Evolutionary conservation across 2,888 invertebrate species (phyloP), one percentile per base, ranked within the genome.

Genomic region (Caenorhabditis becei): DNA sequence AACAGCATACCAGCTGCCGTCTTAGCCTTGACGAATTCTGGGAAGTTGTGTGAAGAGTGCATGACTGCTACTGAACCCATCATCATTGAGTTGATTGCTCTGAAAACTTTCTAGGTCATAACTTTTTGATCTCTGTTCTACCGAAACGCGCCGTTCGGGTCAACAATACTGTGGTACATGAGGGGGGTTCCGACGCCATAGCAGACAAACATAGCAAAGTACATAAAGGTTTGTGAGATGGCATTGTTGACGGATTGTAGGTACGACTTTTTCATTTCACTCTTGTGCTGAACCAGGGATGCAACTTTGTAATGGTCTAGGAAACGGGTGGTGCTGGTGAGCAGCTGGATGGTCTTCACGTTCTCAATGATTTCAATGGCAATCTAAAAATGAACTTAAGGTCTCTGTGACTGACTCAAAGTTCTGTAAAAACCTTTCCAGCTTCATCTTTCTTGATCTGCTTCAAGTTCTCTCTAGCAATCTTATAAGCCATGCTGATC

Each of bases 351-450:
- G 3, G 92, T 92, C 66, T 91, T 85, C 1, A 92, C 91, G 67
- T 92, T 92, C 82, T 92, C 92, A 32, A 92, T 89, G 18, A 91
- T 91, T 84, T 92, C 92, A 37, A 91, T 89, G 10, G 92, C 91
- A 32, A 92, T 83, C 90, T 90, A 75, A 63, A 88, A 77, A 32
- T 7, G 10, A 7, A 32, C 32, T 4, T 32, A 10, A 32, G 10
- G 32, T 7, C 32, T 10, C 32, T 24, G n/a, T 4, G 8, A 24
- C 11, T 23, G 26, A 1, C 7, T 24, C 65, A 53, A 24, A 47
- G 5, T 14, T 14, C 41, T n/a, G 1, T 59, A 41, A 32, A 53
- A n/a, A 78, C 78, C 59, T 69, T 67, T 54, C 93, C 93, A 70
- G 93, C 93, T 70, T 92, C 91, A 83, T 93, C 93, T 91, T 93